Percentiles rank a stretch among this genome's conserved stretches.
phyloP scores from a whole-genome alignment of 1,140 invertebrate genomes.

The Drosophila ficusphila region DNA sequence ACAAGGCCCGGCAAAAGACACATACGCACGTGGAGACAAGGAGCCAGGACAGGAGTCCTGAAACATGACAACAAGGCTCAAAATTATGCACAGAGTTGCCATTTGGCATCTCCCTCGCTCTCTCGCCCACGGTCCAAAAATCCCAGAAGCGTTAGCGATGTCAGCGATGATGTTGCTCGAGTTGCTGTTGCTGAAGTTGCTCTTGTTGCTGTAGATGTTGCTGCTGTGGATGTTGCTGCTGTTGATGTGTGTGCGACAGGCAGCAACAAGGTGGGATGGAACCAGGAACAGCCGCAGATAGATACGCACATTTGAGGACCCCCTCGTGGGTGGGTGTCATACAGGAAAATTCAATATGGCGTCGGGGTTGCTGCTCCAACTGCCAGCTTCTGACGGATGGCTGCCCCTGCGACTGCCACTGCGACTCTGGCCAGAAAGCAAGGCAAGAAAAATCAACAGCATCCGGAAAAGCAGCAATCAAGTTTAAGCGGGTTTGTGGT shows the following conservation, averaged over 20 bases:
- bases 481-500: conserved; percentile 18
- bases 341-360: conserved; percentile 72
- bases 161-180: conserved; percentile 49
- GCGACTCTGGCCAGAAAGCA: conserved; percentile 20
- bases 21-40: conserved; percentile 36
- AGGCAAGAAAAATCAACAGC: conserved; percentile 29
- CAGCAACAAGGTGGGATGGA: conserved; percentile 72
- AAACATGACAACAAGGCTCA: conserved; percentile 77
- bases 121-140: conserved; percentile 25
- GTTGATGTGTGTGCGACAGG: conserved; percentile 62
- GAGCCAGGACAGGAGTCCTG: conserved; percentile 27
- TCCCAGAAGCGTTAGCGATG: conserved; percentile 67
- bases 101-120: conserved; percentile 33
- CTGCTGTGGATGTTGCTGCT: conserved; percentile 16
- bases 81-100: conserved; percentile 80
- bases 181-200: conserved; percentile 28
- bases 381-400: conserved; percentile 78
- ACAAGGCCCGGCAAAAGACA: conserved; percentile 59
- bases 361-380: conserved; percentile 46
- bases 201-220: conserved; percentile 12
- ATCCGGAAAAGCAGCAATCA: conserved; percentile 13
- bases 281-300: conserved; percentile 20
- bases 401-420: conserved; percentile 45
- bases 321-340: conserved; percentile 8
- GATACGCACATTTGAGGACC: conserved; percentile 38